These are phyloP conservation scores for Valencia hispanica DNA, from an alignment of 2,797 vertebrate species.

Conservation along the genomic window DNA sequence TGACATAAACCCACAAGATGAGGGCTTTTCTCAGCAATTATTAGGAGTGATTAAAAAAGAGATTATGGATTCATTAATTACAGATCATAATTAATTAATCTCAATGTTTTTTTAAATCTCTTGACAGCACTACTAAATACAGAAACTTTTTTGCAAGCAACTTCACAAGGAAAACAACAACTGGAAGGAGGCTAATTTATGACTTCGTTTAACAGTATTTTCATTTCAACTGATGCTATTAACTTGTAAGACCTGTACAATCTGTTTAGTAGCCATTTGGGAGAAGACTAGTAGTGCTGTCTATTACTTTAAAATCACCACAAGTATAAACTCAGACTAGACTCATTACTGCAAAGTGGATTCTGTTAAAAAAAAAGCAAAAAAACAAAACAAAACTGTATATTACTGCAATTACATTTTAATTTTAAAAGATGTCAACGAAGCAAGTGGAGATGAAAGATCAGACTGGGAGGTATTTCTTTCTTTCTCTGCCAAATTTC, in stretches of 20 bases:
- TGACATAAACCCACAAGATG: no score
- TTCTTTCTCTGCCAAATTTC: slow-evolving; percentile 74
- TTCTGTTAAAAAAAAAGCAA: not conserved
- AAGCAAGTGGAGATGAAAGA: slow-evolving; percentile 53
- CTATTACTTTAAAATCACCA: not conserved
- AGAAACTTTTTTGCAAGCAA: not conserved
- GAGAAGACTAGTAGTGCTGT: not conserved
- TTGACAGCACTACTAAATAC: not conserved
- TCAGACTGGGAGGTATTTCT: slow-evolving; percentile 46
- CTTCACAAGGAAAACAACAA: not conserved
- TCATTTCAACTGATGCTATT: not conserved
- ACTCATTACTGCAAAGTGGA: slow-evolving; percentile 13
- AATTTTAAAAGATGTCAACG: slow-evolving; percentile 40
- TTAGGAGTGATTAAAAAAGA: no score
- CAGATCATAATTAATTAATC: no score
- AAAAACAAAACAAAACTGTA: not conserved
- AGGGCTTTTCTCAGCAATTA: no score
- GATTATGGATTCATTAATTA: no score
- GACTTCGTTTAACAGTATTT: not conserved
- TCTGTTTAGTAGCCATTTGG: not conserved
- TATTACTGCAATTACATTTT: slow-evolving; percentile 45
- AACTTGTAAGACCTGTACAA: not conserved
- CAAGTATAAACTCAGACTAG: not conserved
- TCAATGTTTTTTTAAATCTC: no score
- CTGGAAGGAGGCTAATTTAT: not conserved